Conservation (phyloP, 2,888 invertebrate species). For the Candidula unifasciata region DNA sequence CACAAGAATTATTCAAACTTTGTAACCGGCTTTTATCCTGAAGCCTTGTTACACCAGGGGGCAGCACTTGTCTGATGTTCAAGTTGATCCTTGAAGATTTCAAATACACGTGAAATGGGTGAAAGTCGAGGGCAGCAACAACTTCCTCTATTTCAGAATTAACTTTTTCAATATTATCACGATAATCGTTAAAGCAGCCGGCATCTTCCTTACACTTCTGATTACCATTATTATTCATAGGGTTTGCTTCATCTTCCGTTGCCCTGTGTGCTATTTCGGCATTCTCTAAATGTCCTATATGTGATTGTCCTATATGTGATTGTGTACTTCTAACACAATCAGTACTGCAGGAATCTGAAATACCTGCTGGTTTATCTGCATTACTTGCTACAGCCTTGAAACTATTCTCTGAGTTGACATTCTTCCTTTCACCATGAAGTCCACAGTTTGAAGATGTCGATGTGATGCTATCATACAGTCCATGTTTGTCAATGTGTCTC, state of each 20-base stretch:
- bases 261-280: background rate
- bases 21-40: background rate
- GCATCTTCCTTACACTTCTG: background rate
- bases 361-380: background rate
- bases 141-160: slow-evolving; percentile 54
- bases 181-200: background rate
- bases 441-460: background rate
- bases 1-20: too few species aligned
- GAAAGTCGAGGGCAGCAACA: slow-evolving; percentile 57
- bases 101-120: slow-evolving; percentile 81
- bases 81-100: slow-evolving; percentile 90
- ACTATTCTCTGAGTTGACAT: background rate
- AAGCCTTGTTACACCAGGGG: slow-evolving; percentile 61
- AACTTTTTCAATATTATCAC: slow-evolving; percentile 48
- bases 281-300: background rate
- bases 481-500: background rate
- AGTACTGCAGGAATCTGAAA: too few species aligned
- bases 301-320: too few species aligned
- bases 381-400: background rate
- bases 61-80: slow-evolving; percentile 93
- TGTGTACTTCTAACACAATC: background rate
- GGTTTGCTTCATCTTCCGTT: background rate
- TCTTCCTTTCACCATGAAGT: background rate
- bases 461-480: background rate
- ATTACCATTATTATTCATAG: background rate